These are phyloP conservation scores for Darevskia nairensis DNA, from an alignment of 2,797 vertebrate species.

Conservation along the genomic window DNA sequence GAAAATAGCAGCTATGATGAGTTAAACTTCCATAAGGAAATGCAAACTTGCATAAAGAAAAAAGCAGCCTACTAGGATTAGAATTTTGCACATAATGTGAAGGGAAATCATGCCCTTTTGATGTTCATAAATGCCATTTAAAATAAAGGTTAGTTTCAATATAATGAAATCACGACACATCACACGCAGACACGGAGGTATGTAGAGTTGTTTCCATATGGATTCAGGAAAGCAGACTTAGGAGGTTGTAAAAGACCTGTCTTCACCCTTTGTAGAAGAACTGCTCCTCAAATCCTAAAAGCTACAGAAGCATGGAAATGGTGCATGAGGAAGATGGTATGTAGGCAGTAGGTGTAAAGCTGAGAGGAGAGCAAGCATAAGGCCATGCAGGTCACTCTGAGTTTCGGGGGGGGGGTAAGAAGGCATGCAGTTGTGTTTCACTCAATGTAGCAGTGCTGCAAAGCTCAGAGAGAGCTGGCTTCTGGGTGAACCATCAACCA, in stretches of 20 bases:
- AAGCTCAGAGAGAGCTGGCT: not conserved
- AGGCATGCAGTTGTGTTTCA: not conserved
- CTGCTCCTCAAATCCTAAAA: too few species aligned
- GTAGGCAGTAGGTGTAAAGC: not conserved
- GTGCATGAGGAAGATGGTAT: too few species aligned
- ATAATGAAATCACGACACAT: too few species aligned
- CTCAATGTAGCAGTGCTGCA: not conserved
- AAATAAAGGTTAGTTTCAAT: not conserved
- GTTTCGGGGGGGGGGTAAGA: not conserved
- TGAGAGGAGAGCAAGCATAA: not conserved
- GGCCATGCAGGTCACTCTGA: not conserved
- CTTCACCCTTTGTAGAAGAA: too few species aligned
- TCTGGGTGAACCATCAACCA: not conserved
- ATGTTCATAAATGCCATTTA: not conserved
- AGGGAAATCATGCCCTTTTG: not conserved
- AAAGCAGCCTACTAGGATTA: not conserved
- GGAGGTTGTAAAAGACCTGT: too few species aligned
- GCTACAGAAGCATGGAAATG: not conserved
- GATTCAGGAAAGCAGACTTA: too few species aligned
- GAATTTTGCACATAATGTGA: not conserved
- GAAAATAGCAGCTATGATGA: not conserved
- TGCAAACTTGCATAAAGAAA: not conserved
- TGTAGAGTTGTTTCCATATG: too few species aligned
- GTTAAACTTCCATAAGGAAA: not conserved
- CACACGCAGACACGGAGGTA: too few species aligned